These are phyloP conservation scores for Dolomedes plantarius DNA, from an alignment of 2,888 invertebrate species.

Conservation along the genomic window DNA sequence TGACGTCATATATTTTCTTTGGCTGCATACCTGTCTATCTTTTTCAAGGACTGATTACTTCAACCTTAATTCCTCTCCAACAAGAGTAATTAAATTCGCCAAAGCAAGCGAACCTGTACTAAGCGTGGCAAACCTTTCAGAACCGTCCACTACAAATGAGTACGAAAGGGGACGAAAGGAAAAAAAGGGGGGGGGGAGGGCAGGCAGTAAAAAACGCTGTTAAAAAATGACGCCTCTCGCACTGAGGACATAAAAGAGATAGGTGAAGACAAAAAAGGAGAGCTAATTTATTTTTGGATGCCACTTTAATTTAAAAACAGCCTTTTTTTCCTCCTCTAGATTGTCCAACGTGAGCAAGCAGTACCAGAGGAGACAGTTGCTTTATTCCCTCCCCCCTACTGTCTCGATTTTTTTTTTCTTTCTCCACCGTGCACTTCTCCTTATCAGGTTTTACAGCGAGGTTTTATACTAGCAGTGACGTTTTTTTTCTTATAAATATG, in stretches of 20 bases:
- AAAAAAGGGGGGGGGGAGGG: no score
- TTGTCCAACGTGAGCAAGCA: slow-evolving; percentile 38
- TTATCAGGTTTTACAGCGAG: slow-evolving; percentile 56
- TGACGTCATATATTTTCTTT: no score
- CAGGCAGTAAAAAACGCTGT: slow-evolving; percentile 43
- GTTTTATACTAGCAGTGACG: slow-evolving; percentile 31
- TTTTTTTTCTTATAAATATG: slow-evolving; percentile 13
- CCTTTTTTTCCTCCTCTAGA: slow-evolving; percentile 54
- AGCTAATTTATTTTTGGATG: slow-evolving; percentile 71
- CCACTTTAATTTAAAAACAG: slow-evolving; percentile 69
- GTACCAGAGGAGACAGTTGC: slow-evolving; percentile 46
- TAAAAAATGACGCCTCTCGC: slow-evolving; percentile 55
- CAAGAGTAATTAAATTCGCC: slow-evolving; percentile 33
- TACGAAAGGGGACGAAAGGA: slow-evolving; percentile 2
- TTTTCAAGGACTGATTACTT: no score
- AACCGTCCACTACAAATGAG: slow-evolving; percentile 11
- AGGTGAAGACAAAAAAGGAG: slow-evolving; percentile 66
- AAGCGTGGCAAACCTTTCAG: background rate
- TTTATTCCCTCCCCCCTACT: slow-evolving; percentile 2
- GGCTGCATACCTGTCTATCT: no score
- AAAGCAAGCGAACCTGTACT: slow-evolving; percentile 22
- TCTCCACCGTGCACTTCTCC: slow-evolving; percentile 21
- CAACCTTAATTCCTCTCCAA: no score
- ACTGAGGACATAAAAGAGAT: slow-evolving; percentile 58
- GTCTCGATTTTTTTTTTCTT: slow-evolving; percentile 20